Evolutionary conservation across 2,888 invertebrate genomes (phyloP), one percentile per base, ranked within the genome.

Genomic region (Drosophila lacicola): DNA sequence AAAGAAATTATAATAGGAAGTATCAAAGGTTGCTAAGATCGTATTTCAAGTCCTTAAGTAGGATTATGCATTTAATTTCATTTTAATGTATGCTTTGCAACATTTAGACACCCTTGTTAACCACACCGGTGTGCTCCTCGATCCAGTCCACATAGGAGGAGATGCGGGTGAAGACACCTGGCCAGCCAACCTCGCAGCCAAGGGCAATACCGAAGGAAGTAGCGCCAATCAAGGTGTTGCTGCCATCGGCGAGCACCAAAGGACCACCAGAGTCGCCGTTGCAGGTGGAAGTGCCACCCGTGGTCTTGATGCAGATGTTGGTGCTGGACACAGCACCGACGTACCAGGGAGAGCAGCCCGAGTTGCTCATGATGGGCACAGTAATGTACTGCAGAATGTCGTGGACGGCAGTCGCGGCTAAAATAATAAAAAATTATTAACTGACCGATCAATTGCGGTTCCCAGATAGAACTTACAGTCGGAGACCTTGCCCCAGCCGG

Each of bases 181-280:
- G 92, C 75, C 85, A 91, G 10, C 90, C 90, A 1, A 41, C 25
- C 75, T 91, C 90, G 51, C 92, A 92, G 33, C 92, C 92, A 0
- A 90, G 34, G 13, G 66, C 56, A 64, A 90, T 87, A 29, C 91
- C 91, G 44, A 90, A 92, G 11, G 92, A 91, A 0, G 92, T 90
- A 13, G 82, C 82, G 4, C 92, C 92, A 62, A 92, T 83, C 33
- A 92, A 57, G 3, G 70, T 74, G 17, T 80, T 66, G 2, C 45
- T 72, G 8, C 74, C 73, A 55, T 89, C 88, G 2, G 46, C 65
- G 13, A 83, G 44, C 0, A 91, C 82, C 63, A 92, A 67, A 4
- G 92, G 92, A 41, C 92, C 92, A 47, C 92, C 91, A 45, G 91
- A 91, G 55, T 92, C 92, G 11, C 92, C 91, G 73, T 88, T 90